phyloP scores from a whole-genome alignment of 2,797 vertebrate genomes.

The Philypnodon macrostomus region DNA sequence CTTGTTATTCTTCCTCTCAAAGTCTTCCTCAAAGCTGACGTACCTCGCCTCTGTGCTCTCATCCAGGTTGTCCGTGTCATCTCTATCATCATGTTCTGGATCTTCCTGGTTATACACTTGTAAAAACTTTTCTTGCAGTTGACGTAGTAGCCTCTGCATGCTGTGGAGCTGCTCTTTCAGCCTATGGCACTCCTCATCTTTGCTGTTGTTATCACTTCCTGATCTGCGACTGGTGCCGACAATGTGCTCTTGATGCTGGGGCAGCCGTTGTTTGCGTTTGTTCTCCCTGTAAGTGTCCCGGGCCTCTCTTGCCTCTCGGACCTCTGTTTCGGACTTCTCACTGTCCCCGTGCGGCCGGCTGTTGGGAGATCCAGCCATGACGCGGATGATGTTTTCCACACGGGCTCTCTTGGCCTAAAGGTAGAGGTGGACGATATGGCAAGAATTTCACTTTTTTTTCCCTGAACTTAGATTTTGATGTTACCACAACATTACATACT shows the following conservation, averaged over 20 bases:
- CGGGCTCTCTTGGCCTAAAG: conserved; percentile 85
- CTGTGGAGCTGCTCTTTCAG: conserved; percentile 87
- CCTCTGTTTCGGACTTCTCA: conserved; percentile 53
- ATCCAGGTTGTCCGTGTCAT: conserved; percentile 33
- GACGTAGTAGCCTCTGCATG: conserved; percentile 84
- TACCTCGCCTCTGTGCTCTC: conserved; percentile 36
- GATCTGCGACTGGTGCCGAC: conserved; percentile 36
- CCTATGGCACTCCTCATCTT: conserved; percentile 78
- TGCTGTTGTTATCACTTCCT: conserved; percentile 45
- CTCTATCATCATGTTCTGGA: conserved; percentile 50
- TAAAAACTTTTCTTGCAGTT: conserved; percentile 85
- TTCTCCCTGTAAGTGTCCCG: conserved; percentile 73
- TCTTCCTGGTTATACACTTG: conserved; percentile 75
- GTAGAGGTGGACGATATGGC: too few relatives aligned
- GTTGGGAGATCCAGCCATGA: conserved; percentile 83
- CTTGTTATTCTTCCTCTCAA: conserved; percentile 42
- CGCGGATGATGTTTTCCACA: conserved; percentile 90
- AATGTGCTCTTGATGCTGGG: conserved; percentile 78
- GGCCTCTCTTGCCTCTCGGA: conserved; percentile 59
- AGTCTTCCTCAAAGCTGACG: conserved; percentile 24
- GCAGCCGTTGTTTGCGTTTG: conserved; percentile 85
- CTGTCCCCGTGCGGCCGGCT: conserved; percentile 55
- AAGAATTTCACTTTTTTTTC: too few relatives aligned
- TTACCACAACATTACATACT: neutral
- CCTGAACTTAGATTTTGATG: neutral